These are phyloP conservation scores for Abrostola triplasia DNA, from an alignment of 2,888 invertebrate species.

Conservation along the genomic window DNA sequence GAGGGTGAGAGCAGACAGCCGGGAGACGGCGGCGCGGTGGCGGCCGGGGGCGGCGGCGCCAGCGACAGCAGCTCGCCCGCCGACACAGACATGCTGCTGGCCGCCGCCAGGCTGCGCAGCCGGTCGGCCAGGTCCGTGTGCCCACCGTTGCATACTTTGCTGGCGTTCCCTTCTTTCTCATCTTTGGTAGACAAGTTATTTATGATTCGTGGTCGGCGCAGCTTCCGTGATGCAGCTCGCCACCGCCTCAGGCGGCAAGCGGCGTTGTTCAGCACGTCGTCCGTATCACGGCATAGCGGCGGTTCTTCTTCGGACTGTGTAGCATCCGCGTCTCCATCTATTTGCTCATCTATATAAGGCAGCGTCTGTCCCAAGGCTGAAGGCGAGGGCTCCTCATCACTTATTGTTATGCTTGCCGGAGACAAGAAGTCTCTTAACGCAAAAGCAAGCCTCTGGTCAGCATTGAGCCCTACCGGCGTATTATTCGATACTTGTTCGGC, in stretches of 20 bases:
- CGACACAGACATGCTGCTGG: slow-evolving; percentile 82
- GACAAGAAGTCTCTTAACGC: slow-evolving; percentile 79
- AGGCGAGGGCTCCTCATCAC: slow-evolving; percentile 68
- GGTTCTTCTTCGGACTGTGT: slow-evolving; percentile 77
- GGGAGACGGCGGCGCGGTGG: slow-evolving; percentile 85
- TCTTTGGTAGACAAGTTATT: slow-evolving; percentile 80
- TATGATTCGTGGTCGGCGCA: slow-evolving; percentile 83
- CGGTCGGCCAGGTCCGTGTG: slow-evolving; percentile 84
- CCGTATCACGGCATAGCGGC: slow-evolving; percentile 70
- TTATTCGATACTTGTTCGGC: slow-evolving; percentile 62
- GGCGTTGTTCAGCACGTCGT: slow-evolving; percentile 80
- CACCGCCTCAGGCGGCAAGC: slow-evolving; percentile 85
- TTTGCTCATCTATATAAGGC: slow-evolving; percentile 80
- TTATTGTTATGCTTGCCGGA: slow-evolving; percentile 61
- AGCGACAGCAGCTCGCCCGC: slow-evolving; percentile 82
- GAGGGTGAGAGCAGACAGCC: slow-evolving; percentile 82
- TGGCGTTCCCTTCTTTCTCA: slow-evolving; percentile 66
- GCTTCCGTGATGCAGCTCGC: slow-evolving; percentile 85
- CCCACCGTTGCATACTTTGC: slow-evolving; percentile 67
- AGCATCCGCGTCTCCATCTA: slow-evolving; percentile 63
- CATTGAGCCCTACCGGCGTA: slow-evolving; percentile 70
- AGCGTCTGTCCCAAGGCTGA: slow-evolving; percentile 68
- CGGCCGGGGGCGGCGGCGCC: slow-evolving; percentile 83
- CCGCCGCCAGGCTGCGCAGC: slow-evolving; percentile 81
- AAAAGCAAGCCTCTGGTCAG: slow-evolving; percentile 78